Evolutionary conservation across 2,797 vertebrate species (phyloP), one percentile per base, ranked within the genome.

Genomic region (Sandelia bainsii): DNA sequence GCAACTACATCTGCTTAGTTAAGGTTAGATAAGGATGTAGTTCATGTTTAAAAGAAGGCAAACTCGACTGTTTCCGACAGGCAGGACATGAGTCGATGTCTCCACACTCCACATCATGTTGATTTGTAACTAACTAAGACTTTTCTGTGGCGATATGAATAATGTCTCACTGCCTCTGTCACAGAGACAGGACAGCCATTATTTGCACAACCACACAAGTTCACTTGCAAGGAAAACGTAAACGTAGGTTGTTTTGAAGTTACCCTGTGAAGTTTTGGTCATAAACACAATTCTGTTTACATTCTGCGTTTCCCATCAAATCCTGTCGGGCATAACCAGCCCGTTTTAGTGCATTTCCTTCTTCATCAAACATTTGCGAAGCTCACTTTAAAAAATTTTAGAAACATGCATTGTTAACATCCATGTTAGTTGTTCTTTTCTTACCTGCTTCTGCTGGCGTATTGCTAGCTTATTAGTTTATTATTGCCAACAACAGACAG

Each of bases 241-340:
- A 52, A 46, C 22, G 19, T 20, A n/a, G 23, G 51, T 57, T 0
- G 4, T 51, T 57, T 40, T 45, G 44, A 40, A 32, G 27, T 40
- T 29, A 27, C 25, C 32, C 29, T 62, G 57, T 57, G 23, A 27
- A 48, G 53, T 23, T 54, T 63, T 37, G 60, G n/a, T 42, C 44
- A 51, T 42, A 64, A 51, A 57, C 16, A 57, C 8, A 17, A 5
- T 34, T 59, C 23, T 62, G 58, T 75, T 62, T 56, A 56, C n/a
- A 7, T 56, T 25, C 5, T 0, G 12, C 12, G 16, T 52, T 40
- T 44, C 12, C 42, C 20, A 39, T 62, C 14, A 10, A 6, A 19
- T 59, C 13, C 5, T 7, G 6, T 25, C 14, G 23, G 11, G 5
- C n/a, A 14, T 37, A 42, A 25, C 10, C 57, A 29, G 57, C 40